A percentile compares a stretch with the other conserved stretches of the same genome.
These are phyloP conservation scores for Sebastes diaconus DNA, from an alignment of 2,797 vertebrate species.

Conservation along the genomic window DNA sequence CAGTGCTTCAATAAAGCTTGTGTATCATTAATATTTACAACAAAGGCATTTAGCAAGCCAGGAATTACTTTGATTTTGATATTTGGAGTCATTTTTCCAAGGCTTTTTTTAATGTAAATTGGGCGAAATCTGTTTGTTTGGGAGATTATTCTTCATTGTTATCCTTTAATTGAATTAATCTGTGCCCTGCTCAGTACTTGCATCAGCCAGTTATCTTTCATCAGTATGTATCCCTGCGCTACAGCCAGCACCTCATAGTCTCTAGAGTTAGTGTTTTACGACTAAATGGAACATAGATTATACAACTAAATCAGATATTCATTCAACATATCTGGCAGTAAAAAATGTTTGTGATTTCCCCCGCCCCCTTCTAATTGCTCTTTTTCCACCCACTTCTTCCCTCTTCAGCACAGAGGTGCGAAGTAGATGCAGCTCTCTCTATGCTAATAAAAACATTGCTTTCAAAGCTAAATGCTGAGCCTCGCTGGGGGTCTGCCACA, in stretches of 20 bases:
- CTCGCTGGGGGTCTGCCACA: slow-evolving; percentile 41
- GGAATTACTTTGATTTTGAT: not conserved
- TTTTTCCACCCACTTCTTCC: not conserved
- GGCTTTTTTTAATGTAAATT: not conserved
- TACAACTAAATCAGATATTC: slow-evolving; percentile 32
- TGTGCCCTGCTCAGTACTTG: not conserved
- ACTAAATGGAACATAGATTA: slow-evolving; percentile 26
- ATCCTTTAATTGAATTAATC: not conserved
- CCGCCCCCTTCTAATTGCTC: not conserved
- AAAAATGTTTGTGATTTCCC: not conserved
- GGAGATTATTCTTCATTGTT: not conserved
- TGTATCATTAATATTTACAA: not conserved
- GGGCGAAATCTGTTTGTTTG: not conserved
- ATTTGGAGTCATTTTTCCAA: not conserved
- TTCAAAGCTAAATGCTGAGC: slow-evolving; percentile 48
- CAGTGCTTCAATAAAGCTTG: slow-evolving; percentile 12
- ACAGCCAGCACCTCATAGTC: not conserved
- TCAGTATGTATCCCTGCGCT: not conserved
- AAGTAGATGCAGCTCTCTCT: slow-evolving; percentile 11
- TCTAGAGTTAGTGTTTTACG: slow-evolving; percentile 30
- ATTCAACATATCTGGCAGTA: slow-evolving; percentile 19
- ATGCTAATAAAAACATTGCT: slow-evolving; percentile 56
- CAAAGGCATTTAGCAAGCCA: not conserved
- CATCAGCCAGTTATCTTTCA: slow-evolving; percentile 18
- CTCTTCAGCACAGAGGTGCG: not conserved